Conservation (phyloP, 2,888 invertebrate genomes). For the Formica aserva region DNA sequence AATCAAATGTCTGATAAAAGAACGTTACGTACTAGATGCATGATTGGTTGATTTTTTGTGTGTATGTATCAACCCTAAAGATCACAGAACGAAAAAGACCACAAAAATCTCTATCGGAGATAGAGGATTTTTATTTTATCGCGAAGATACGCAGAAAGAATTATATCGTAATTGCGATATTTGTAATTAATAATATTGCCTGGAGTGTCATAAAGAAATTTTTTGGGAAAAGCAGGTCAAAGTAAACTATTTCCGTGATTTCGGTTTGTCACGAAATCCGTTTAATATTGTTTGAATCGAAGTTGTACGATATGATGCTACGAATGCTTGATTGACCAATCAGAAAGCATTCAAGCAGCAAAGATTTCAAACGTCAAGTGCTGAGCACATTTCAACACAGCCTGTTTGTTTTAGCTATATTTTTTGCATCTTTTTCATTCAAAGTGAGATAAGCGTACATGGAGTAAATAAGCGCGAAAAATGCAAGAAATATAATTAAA, state of each 20-base stretch:
- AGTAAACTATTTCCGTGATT: neutral
- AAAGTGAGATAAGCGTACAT: neutral
- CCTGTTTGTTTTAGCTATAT: neutral
- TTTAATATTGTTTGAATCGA: neutral
- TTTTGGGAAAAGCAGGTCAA: neutral
- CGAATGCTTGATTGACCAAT: neutral
- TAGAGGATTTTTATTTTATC: neutral
- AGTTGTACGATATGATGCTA: no score
- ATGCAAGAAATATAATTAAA: neutral
- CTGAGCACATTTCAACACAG: neutral
- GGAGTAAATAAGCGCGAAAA: neutral
- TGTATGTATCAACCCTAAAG: neutral
- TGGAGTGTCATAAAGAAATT: neutral
- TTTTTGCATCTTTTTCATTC: neutral
- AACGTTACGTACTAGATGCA: neutral
- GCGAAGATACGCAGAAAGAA: neutral
- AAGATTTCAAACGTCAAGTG: neutral
- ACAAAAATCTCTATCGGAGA: neutral
- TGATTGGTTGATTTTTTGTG: neutral
- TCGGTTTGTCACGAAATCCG: neutral
- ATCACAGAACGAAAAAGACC: neutral
- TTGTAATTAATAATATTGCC: neutral
- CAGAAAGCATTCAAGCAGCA: neutral
- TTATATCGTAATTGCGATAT: neutral
- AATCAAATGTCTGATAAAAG: neutral